Evolutionary conservation across 2,797 vertebrate species (phyloP).

Genomic region (Poliocrania exsul): DNA sequence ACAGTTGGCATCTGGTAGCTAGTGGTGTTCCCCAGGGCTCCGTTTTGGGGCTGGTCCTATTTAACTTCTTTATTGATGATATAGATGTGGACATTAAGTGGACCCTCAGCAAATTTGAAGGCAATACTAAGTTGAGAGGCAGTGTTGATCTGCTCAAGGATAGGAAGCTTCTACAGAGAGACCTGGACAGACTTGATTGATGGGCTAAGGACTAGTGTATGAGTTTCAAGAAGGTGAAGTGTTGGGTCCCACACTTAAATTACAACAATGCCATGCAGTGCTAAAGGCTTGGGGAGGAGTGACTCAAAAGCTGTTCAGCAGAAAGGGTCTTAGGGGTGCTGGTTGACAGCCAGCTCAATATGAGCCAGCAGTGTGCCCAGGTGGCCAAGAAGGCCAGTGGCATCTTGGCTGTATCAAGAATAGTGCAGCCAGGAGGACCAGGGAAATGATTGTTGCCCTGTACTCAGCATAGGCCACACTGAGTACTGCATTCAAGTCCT

Average conservation of each 20-base stretch:
- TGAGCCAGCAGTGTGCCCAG: fast-evolving
- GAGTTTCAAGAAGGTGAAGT: not conserved
- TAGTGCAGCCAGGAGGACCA: not conserved
- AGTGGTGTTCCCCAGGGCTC: not conserved
- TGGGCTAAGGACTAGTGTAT: not conserved
- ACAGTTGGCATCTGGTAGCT: fast-evolving
- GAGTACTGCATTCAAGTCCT: not conserved
- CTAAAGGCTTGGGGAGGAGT: not conserved
- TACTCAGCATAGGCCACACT: fast-evolving
- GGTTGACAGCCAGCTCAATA: not conserved
- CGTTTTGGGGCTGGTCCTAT: not conserved
- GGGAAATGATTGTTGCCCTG: not conserved
- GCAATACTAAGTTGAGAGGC: not conserved
- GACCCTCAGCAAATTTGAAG: not conserved
- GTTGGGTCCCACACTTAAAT: not conserved
- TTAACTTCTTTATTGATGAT: not conserved
- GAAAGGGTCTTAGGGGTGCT: not conserved
- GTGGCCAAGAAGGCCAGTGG: not conserved
- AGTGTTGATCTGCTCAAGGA: not conserved
- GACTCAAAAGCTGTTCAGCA: fast-evolving
- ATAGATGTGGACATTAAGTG: too few species aligned
- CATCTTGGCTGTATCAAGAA: not conserved
- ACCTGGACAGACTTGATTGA: fast-evolving
- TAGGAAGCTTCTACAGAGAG: not conserved
- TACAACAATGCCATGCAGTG: fast-evolving